Evolutionary conservation across 1,140 invertebrate genomes (phyloP).

Genomic region (Uloborus diversus): DNA sequence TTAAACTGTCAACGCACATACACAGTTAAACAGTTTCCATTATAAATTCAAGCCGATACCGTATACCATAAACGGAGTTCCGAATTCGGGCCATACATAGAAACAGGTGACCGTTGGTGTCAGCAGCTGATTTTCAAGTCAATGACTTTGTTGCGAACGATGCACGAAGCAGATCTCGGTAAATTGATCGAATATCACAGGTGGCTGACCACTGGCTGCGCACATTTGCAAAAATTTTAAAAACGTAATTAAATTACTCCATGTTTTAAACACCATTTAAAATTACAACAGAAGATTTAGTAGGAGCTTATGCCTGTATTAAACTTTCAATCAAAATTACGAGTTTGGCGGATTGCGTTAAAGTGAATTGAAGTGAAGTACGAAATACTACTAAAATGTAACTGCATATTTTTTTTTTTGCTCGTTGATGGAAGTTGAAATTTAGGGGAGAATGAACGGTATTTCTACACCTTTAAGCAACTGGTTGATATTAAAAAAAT

Average conservation of each 20-base stretch:
- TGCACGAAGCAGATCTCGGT: constrained; percentile 4
- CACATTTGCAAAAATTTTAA: not conserved
- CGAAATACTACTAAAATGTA: too few species aligned
- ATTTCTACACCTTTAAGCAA: too few species aligned
- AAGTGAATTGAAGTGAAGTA: too few species aligned
- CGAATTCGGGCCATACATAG: constrained; percentile 6
- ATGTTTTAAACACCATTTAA: not conserved
- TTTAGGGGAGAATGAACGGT: too few species aligned
- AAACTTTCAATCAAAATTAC: not conserved
- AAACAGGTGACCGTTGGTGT: constrained; percentile 1
- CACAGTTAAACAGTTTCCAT: not conserved
- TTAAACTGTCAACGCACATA: not conserved
- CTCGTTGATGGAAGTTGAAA: too few species aligned
- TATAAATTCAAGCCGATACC: not conserved
- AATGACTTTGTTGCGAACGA: constrained; percentile 51
- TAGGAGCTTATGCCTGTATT: not conserved
- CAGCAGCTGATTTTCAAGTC: constrained; percentile 55
- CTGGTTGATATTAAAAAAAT: too few species aligned
- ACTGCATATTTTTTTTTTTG: too few species aligned
- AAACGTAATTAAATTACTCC: not conserved
- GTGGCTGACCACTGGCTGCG: not conserved
- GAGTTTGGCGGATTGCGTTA: too few species aligned
- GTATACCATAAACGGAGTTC: constrained; percentile 9
- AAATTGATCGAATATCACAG: not conserved
- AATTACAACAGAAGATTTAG: not conserved